These are phyloP conservation scores for Rhopalosiphum padi DNA, from an alignment of 1,140 invertebrate genomes.

Conservation along the genomic window DNA sequence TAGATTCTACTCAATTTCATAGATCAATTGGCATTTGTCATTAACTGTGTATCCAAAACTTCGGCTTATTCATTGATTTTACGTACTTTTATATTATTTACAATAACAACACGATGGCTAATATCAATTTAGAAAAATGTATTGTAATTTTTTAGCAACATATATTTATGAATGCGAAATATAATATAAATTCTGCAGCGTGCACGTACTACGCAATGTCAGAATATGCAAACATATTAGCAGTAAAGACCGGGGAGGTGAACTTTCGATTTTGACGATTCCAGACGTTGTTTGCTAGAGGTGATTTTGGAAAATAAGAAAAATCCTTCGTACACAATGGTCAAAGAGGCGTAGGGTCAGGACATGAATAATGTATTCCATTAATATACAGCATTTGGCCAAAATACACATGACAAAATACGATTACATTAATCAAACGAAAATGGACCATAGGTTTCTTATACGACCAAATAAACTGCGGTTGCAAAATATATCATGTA, in stretches of 20 bases:
- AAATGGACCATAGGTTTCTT: constrained; percentile 43
- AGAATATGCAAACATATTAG: constrained; percentile 3
- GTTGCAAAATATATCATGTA: constrained; percentile 17
- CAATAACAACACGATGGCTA: not conserved
- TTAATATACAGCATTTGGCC: constrained; percentile 42
- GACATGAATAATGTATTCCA: constrained; percentile 53
- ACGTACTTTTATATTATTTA: not conserved
- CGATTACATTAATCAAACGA: constrained; percentile 55
- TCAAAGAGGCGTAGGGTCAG: constrained; percentile 16
- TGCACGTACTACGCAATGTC: not conserved
- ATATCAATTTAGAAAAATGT: not conserved
- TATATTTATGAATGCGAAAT: not conserved
- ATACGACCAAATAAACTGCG: constrained; percentile 23
- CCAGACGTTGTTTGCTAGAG: not conserved
- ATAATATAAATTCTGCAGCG: not conserved
- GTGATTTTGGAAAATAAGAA: constrained; percentile 33
- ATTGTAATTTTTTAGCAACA: not conserved
- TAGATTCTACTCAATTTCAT: too few species aligned
- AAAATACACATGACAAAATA: constrained; percentile 35
- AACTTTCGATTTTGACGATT: constrained; percentile 24
- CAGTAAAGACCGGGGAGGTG: not conserved
- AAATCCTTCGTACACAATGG: not conserved
- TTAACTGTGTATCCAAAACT: not conserved
- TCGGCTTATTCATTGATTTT: not conserved
- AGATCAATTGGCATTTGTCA: not conserved